Evolutionary conservation across 2,113 vertebrate species (phyloP).

Genomic region (Bos javanicus): DNA sequence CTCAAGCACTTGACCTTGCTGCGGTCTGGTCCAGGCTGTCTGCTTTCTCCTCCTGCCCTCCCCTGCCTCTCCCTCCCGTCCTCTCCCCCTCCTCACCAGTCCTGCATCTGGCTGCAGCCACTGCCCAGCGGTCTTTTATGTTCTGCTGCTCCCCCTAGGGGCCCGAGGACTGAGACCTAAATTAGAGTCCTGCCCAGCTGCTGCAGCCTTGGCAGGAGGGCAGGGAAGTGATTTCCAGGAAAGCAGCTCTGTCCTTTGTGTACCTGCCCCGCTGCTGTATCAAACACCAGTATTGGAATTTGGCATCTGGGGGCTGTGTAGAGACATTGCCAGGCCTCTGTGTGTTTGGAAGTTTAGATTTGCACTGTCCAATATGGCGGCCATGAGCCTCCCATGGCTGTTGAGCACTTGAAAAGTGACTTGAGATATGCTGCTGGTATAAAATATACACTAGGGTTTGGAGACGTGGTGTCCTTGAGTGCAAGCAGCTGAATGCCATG

Average conservation of each 20-base stretch:
- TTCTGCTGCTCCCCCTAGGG: rapidly evolving
- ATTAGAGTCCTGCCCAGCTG: too few relatives aligned
- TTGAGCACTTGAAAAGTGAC: too few relatives aligned
- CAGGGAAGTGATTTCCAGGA: neutral
- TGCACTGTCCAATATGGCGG: rapidly evolving
- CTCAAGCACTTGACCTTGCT: neutral
- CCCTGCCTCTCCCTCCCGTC: neutral
- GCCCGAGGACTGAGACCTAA: neutral
- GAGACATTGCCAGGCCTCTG: neutral
- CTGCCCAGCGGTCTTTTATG: neutral
- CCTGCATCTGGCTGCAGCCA: rapidly evolving
- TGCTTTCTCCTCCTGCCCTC: neutral
- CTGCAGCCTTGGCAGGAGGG: neutral
- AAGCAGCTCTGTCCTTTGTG: too few relatives aligned
- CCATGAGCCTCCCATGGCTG: rapidly evolving
- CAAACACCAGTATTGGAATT: neutral
- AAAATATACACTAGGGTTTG: neutral
- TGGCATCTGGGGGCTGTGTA: too few relatives aligned
- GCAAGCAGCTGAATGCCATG: neutral
- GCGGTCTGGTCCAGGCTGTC: neutral
- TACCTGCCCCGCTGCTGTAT: too few relatives aligned
- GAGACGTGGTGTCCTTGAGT: neutral
- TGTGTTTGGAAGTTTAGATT: neutral
- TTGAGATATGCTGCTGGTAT: neutral
- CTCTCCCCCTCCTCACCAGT: neutral